These are phyloP conservation scores for Trichoplusia ni DNA, from an alignment of 1,140 invertebrate genomes.

Conservation along the genomic window DNA sequence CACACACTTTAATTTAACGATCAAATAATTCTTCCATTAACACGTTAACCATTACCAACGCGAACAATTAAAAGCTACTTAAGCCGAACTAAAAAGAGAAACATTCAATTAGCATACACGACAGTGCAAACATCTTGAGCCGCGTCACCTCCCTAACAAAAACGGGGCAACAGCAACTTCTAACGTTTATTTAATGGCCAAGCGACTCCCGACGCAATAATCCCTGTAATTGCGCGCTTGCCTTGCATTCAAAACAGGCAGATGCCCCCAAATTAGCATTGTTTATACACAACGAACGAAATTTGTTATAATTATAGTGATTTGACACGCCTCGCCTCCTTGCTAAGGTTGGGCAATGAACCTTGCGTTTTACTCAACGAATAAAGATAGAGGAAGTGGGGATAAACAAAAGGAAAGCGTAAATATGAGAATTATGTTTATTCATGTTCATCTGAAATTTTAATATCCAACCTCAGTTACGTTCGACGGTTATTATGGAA, in stretches of 20 bases:
- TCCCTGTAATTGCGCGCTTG: slow-evolving; percentile 58
- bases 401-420: background rate
- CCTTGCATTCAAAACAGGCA: slow-evolving; percentile 56
- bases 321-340: slow-evolving; percentile 30
- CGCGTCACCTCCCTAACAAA: slow-evolving; percentile 39
- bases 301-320: slow-evolving; percentile 45
- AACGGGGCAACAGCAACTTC: slow-evolving; percentile 52
- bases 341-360: background rate
- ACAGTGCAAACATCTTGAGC: slow-evolving; percentile 2
- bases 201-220: slow-evolving; percentile 58
- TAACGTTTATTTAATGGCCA: slow-evolving; percentile 68
- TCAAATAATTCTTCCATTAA: background rate
- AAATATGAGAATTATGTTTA: background rate
- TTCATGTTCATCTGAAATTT: no score
- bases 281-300: slow-evolving; percentile 36
- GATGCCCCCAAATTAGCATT: slow-evolving; percentile 50
- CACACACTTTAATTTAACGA: background rate
- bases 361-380: slow-evolving; percentile 11
- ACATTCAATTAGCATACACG: slow-evolving; percentile 23
- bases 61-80: slow-evolving; percentile 25
- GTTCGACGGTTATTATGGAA: no score
- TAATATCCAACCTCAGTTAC: no score
- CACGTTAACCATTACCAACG: background rate
- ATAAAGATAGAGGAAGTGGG: slow-evolving; percentile 18
- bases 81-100: background rate